These are phyloP conservation scores for Cecropterus lyciades DNA, from an alignment of 1,140 invertebrate genomes.

Conservation along the genomic window DNA sequence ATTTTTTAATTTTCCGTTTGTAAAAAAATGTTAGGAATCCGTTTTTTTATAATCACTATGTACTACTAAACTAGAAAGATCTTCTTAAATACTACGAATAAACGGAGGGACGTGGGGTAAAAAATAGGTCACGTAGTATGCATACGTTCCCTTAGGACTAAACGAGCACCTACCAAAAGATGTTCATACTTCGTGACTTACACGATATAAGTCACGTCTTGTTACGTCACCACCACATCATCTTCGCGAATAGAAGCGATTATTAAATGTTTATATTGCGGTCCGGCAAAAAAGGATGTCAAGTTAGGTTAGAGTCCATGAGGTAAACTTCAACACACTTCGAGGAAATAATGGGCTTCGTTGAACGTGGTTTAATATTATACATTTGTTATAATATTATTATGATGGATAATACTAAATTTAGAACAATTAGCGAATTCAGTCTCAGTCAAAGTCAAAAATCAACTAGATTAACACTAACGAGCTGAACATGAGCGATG, in stretches of 20 bases:
- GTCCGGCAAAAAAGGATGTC: slow-evolving; percentile 9
- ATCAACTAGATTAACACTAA: slow-evolving; percentile 8
- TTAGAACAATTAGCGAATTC: no score
- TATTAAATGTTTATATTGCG: slow-evolving; percentile 20
- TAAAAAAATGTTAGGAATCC: no score
- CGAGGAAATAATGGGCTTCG: slow-evolving; percentile 1
- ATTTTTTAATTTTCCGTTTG: no score
- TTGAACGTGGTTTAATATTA: background rate
- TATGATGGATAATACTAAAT: no score
- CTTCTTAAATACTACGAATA: no score
- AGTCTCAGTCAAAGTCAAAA: no score
- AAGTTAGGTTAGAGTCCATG: slow-evolving; percentile 9
- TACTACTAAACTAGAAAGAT: no score
- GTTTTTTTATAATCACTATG: no score
- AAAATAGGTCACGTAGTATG: no score
- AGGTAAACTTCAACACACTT: background rate
- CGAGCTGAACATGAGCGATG: slow-evolving; percentile 21
- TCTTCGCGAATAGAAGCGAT: slow-evolving; percentile 21
- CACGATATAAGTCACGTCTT: slow-evolving; percentile 15
- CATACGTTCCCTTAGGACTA: no score
- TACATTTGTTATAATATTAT: background rate
- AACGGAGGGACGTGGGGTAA: no score
- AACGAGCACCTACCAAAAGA: slow-evolving; percentile 53
- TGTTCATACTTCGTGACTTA: slow-evolving; percentile 11
- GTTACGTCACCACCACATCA: slow-evolving; percentile 23